Percentiles rank a stretch among this genome's conserved stretches.
Conservation (phyloP, 1,140 invertebrate genomes). For the Dinoponera quadriceps region DNA sequence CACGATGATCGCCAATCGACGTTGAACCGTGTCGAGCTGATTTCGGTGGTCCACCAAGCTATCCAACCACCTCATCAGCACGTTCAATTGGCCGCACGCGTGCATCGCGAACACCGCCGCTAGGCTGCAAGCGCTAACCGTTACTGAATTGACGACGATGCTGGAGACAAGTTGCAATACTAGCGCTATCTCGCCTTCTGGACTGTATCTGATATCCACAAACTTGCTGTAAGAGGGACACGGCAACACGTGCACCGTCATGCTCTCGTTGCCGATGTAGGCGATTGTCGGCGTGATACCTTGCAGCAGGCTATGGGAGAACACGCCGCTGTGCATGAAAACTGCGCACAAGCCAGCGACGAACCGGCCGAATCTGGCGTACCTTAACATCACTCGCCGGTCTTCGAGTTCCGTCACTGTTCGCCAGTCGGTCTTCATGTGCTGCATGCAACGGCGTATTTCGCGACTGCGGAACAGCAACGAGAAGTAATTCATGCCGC, state of each 20-base stretch:
- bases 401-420: constrained; percentile 13
- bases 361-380: constrained; percentile 50
- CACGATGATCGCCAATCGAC: constrained; percentile 52
- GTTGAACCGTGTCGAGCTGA: too few species aligned
- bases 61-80: constrained; percentile 52
- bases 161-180: constrained; percentile 8
- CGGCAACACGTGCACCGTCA: constrained; percentile 17
- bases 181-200: constrained; percentile 62
- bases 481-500: constrained; percentile 50
- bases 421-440: constrained; percentile 62
- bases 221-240: constrained; percentile 55
- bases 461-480: constrained; percentile 37
- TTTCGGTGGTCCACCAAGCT: constrained; percentile 4
- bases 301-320: constrained; percentile 39
- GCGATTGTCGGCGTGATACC: neutral
- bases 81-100: constrained; percentile 56
- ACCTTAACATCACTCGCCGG: constrained; percentile 58
- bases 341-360: constrained; percentile 51
- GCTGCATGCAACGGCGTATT: constrained; percentile 52
- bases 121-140: constrained; percentile 44
- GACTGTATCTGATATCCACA: constrained; percentile 18
- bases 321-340: constrained; percentile 66
- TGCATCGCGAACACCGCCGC: constrained; percentile 63
- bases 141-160: constrained; percentile 56
- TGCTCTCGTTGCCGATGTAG: neutral